phyloP scores from a whole-genome alignment of 2,113 vertebrate genomes.

The Cacatua alba region DNA sequence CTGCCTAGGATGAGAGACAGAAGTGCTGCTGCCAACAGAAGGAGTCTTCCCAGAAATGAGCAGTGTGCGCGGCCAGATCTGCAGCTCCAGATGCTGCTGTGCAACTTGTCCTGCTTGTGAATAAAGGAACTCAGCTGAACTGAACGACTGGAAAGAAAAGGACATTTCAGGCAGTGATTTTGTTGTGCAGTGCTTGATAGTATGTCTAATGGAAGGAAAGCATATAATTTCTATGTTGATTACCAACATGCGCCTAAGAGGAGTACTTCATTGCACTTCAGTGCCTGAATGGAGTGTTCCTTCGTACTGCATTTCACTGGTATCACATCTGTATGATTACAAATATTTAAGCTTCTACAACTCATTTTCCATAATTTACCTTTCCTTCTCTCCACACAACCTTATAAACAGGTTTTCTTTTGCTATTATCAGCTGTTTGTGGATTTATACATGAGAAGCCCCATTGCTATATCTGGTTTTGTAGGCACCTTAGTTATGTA shows the following conservation, averaged over 20 bases:
- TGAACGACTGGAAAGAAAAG: background rate
- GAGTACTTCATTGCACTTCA: background rate
- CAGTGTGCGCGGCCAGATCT: background rate
- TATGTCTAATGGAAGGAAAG: background rate
- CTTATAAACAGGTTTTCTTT: background rate
- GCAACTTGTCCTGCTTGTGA: background rate
- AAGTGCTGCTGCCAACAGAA: background rate
- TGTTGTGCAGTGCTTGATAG: background rate
- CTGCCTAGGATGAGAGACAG: background rate
- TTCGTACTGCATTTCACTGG: fast-evolving
- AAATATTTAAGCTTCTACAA: background rate
- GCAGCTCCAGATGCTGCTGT: background rate
- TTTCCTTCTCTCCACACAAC: fast-evolving
- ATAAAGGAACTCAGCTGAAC: background rate
- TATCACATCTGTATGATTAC: background rate
- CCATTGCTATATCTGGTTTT: background rate
- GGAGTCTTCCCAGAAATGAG: background rate
- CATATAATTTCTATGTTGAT: background rate
- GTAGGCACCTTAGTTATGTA: background rate
- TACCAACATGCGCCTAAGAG: background rate
- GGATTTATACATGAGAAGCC: background rate
- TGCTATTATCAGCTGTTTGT: background rate
- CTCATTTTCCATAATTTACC: background rate
- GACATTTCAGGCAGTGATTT: background rate
- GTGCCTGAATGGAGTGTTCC: background rate